A percentile compares a stretch with the other conserved stretches of the same genome.
Evolutionary conservation across 1,140 invertebrate species (phyloP).

Genomic region (Drosophila obscura): DNA sequence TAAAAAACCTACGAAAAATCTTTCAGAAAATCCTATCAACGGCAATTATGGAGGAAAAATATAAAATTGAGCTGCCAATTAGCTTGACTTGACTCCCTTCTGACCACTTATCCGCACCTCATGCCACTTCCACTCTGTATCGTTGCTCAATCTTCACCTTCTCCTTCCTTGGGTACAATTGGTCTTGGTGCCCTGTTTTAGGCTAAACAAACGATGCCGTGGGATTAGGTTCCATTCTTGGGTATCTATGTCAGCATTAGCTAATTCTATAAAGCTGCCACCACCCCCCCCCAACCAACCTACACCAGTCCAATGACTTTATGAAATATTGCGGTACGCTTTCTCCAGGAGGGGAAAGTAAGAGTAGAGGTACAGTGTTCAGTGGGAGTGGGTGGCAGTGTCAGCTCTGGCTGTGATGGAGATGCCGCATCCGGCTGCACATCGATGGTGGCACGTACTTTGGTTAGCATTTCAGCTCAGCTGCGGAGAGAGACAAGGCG

Average conservation of each 20-base stretch:
- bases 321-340: conserved; percentile 74
- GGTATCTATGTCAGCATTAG: conserved; percentile 77
- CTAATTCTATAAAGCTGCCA: conserved; percentile 61
- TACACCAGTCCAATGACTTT: conserved; percentile 33
- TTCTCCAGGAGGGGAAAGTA: conserved; percentile 3
- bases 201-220: conserved; percentile 61
- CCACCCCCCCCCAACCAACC: conserved; percentile 1
- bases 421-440: conserved; percentile 35
- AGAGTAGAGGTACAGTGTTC: background rate
- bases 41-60: conserved; percentile 15
- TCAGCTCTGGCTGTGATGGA: conserved; percentile 27
- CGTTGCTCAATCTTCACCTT: background rate
- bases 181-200: conserved; percentile 42
- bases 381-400: background rate
- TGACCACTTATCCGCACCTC: conserved; percentile 13
- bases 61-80: conserved; percentile 34
- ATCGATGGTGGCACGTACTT: conserved; percentile 71
- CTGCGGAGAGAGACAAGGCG: conserved; percentile 62
- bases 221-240: conserved; percentile 67
- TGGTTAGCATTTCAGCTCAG: conserved; percentile 80
- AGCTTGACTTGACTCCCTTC: conserved; percentile 31
- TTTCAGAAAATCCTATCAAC: conserved; percentile 9
- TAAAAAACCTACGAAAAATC: background rate
- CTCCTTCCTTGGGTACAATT: conserved; percentile 19
- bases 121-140: background rate